Percentiles rank a stretch among this genome's conserved stretches.
Evolutionary conservation across 2,888 invertebrate species (phyloP).

Genomic region (Brachypalpus laphriformis): DNA sequence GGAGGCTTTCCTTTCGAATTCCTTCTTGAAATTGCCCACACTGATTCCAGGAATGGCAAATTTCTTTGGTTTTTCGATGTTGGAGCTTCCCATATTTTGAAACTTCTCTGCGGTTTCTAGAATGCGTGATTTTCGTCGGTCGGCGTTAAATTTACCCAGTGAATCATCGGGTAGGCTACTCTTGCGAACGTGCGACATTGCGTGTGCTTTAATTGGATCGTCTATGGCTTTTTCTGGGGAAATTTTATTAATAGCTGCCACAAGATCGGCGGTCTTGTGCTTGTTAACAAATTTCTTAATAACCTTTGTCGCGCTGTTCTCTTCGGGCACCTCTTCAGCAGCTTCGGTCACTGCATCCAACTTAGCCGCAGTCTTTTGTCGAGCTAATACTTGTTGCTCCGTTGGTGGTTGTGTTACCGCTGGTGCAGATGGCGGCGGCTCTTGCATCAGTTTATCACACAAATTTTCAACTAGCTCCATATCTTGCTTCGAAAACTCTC

Average conservation of each 20-base stretch:
- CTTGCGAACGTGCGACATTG: conserved; percentile 78
- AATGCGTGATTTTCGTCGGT: conserved; percentile 87
- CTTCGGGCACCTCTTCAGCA: conserved; percentile 79
- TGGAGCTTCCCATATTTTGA: conserved; percentile 84
- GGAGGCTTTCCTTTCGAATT: conserved; percentile 92
- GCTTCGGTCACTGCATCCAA: conserved; percentile 77
- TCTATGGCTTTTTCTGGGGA: conserved; percentile 73
- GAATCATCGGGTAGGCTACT: conserved; percentile 82
- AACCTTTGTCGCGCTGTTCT: conserved; percentile 81
- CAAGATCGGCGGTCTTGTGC: conserved; percentile 82
- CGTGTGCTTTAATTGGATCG: conserved; percentile 67
- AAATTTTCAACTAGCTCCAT: conserved; percentile 79
- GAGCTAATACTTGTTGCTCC: conserved; percentile 61
- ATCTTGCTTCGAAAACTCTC: conserved; percentile 77
- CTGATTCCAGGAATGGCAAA: conserved; percentile 91
- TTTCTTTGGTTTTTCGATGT: conserved; percentile 88
- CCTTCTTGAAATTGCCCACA: conserved; percentile 93
- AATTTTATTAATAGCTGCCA: conserved; percentile 80
- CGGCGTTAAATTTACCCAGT: conserved; percentile 83
- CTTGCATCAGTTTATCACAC: conserved; percentile 80
- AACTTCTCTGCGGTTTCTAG: conserved; percentile 89
- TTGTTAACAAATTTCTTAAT: conserved; percentile 83
- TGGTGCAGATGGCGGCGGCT: conserved; percentile 40
- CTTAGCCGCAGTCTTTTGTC: conserved; percentile 77
- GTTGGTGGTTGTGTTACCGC: conserved; percentile 16